A percentile compares a stretch with the other conserved stretches of the same genome.
Conservation (phyloP, 2,113 vertebrate species). For the Cromileptes altivelis region DNA sequence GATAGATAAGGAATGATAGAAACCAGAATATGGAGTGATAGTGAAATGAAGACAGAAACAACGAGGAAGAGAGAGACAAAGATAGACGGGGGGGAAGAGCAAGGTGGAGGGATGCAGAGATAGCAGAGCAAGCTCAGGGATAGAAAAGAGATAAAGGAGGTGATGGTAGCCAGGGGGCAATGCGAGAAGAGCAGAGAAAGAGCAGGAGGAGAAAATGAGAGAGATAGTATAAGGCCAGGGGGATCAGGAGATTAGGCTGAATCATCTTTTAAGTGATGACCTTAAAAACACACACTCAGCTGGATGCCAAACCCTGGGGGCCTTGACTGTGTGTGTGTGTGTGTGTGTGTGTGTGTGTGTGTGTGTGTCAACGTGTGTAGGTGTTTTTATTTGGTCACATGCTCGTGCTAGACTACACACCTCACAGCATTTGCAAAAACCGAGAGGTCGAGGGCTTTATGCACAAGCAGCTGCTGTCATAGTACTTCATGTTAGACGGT, state of each 20-base stretch:
- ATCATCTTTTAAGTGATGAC: conserved; percentile 83
- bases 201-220: conserved; percentile 60
- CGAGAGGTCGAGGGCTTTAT: not conserved
- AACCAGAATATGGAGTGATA: conserved; percentile 54
- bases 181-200: conserved; percentile 45
- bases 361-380: conserved; percentile 28
- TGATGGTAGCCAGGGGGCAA: conserved; percentile 64
- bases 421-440: conserved; percentile 33
- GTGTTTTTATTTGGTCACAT: conserved; percentile 51
- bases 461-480: conserved; percentile 30
- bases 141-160: conserved; percentile 68
- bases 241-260: conserved; percentile 77
- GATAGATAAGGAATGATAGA: conserved; percentile 67
- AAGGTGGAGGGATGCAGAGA: conserved; percentile 50
- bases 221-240: conserved; percentile 65
- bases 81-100: conserved; percentile 13
- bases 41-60: conserved; percentile 59
- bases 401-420: conserved; percentile 18
- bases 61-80: conserved; percentile 26
- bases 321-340: conserved; percentile 34
- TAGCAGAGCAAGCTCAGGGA: conserved; percentile 47
- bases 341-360: conserved; percentile 37
- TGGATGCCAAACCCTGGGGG: conserved; percentile 61
- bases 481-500: not conserved
- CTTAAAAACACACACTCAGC: conserved; percentile 80